A percentile compares a stretch with the other conserved stretches of the same genome.
These are phyloP conservation scores for Neuroscelio doddi DNA, from an alignment of 2,888 invertebrate species.

Conservation along the genomic window DNA sequence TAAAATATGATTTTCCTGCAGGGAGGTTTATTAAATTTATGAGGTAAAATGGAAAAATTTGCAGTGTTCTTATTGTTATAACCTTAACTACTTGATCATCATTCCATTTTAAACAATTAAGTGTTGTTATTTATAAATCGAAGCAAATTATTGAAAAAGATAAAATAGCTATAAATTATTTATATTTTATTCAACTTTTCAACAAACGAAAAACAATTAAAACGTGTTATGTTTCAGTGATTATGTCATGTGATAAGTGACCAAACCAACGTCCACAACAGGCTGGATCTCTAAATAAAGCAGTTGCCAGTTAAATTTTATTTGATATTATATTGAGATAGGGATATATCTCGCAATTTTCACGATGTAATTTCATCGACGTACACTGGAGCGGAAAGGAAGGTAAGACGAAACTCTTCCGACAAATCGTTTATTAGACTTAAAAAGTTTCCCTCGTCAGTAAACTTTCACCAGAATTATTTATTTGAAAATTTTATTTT, in stretches of 20 bases:
- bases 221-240: conserved; percentile 16
- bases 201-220: conserved; percentile 1
- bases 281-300: conserved; percentile 29
- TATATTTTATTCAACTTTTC: too few relatives aligned
- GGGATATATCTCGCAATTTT: conserved; percentile 50
- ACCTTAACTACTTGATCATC: too few relatives aligned
- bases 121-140: too few relatives aligned
- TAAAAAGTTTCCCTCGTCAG: conserved; percentile 39
- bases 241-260: conserved; percentile 20
- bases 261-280: conserved; percentile 8
- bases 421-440: conserved; percentile 48
- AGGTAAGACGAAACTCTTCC: conserved; percentile 36
- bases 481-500: conserved; percentile 25
- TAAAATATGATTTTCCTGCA: too few relatives aligned
- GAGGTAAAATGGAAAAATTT: too few relatives aligned
- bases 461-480: conserved; percentile 35
- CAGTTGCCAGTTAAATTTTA: conserved; percentile 32
- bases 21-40: too few relatives aligned
- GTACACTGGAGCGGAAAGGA: conserved; percentile 21
- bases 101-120: too few relatives aligned
- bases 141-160: too few relatives aligned
- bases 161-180: too few relatives aligned
- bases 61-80: too few relatives aligned
- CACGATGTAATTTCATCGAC: conserved; percentile 42
- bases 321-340: conserved; percentile 50